A percentile compares a stretch with the other conserved stretches of the same genome.
Conservation (phyloP, 1,140 invertebrate species). For the Pantala flavescens region DNA sequence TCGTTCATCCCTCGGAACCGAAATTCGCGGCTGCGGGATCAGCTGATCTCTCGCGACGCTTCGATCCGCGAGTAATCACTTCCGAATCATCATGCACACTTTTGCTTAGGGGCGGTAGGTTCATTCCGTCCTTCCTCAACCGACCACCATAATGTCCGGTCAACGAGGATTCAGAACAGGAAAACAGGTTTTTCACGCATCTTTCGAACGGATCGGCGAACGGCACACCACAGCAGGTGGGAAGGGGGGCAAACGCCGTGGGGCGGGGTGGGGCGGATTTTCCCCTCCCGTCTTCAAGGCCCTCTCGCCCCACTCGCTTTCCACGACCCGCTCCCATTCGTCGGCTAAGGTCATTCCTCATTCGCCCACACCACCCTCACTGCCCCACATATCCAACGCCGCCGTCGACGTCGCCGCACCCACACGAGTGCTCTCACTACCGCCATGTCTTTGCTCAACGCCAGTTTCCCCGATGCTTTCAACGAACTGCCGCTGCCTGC, state of each 20-base stretch:
- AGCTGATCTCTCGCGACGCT: too few relatives aligned
- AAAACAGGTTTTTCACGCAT: too few relatives aligned
- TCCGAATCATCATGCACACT: too few relatives aligned
- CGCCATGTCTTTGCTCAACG: background rate
- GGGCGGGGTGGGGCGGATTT: background rate
- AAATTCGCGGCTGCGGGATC: too few relatives aligned
- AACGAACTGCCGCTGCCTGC: conserved; percentile 20
- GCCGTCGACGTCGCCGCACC: background rate
- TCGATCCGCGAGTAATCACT: too few relatives aligned
- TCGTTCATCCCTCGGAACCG: too few relatives aligned
- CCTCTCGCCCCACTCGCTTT: background rate
- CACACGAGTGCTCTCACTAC: background rate
- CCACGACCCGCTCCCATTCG: conserved; percentile 1
- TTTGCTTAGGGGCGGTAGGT: background rate
- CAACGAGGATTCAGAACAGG: background rate
- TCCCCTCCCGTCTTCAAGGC: background rate
- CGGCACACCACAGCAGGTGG: background rate
- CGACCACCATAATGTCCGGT: background rate
- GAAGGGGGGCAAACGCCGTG: background rate
- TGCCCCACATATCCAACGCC: background rate
- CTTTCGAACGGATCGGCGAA: too few relatives aligned
- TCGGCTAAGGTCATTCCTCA: background rate
- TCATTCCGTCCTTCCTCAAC: background rate
- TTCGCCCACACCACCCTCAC: background rate
- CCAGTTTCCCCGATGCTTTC: background rate